Conservation (phyloP, 2,888 invertebrate genomes). For the Marronus borbonicus region DNA sequence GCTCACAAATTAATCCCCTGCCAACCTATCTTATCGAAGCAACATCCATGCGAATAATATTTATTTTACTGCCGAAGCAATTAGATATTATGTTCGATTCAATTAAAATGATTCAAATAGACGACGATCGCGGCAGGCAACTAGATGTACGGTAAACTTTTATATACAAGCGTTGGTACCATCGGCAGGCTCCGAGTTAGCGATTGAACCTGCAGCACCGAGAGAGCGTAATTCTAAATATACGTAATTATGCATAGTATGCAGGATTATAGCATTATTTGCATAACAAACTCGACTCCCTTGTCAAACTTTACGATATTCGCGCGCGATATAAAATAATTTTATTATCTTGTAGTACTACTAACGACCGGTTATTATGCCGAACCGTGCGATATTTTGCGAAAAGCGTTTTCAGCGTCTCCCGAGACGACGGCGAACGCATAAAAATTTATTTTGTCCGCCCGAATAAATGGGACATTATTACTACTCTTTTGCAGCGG, state of each 20-base stretch:
- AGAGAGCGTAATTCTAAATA: slow-evolving; percentile 44
- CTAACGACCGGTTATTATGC: slow-evolving; percentile 44
- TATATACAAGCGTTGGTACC: neutral
- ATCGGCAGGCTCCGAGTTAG: neutral
- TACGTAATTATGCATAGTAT: slow-evolving; percentile 47
- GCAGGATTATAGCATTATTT: slow-evolving; percentile 47
- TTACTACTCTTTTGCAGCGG: slow-evolving; percentile 19
- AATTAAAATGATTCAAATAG: slow-evolving; percentile 44
- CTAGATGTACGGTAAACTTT: neutral
- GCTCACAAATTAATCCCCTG: slow-evolving; percentile 11
- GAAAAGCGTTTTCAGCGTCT: slow-evolving; percentile 20
- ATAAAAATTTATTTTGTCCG: slow-evolving; percentile 42
- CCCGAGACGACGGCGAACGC: neutral
- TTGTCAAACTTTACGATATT: slow-evolving; percentile 47
- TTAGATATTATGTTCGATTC: slow-evolving; percentile 42
- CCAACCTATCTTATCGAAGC: neutral
- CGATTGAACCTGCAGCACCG: neutral
- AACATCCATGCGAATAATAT: slow-evolving; percentile 18
- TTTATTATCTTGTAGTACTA: slow-evolving; percentile 47
- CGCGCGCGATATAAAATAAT: slow-evolving; percentile 42
- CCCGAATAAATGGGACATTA: slow-evolving; percentile 13
- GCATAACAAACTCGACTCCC: slow-evolving; percentile 48
- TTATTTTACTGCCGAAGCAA: slow-evolving; percentile 39
- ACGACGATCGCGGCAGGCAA: neutral
- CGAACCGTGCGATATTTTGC: slow-evolving; percentile 35